phyloP scores from a whole-genome alignment of 2,113 vertebrate genomes.

The Monarcha castaneiventris region DNA sequence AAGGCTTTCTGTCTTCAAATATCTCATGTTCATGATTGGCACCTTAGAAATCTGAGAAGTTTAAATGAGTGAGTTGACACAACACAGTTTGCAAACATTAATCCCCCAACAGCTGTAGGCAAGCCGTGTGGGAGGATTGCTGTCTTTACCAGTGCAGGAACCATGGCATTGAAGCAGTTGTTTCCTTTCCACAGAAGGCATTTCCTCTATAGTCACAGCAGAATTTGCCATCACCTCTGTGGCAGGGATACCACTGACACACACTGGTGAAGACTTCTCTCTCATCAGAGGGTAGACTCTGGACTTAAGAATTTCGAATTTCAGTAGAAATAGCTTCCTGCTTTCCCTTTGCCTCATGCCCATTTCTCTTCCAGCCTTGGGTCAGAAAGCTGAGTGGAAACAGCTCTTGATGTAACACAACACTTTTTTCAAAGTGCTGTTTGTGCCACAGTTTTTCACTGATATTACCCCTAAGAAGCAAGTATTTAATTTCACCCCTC shows the following conservation, averaged over 20 bases:
- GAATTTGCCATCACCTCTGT: neutral
- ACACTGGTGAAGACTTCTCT: neutral
- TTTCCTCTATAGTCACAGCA: neutral
- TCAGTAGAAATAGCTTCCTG: neutral
- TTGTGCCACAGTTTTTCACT: neutral
- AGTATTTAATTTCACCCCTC: neutral
- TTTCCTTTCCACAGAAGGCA: neutral
- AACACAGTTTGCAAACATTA: neutral
- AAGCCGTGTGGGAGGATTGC: neutral
- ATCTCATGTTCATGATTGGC: constrained; percentile 10
- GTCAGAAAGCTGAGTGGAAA: neutral
- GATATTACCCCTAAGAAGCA: neutral
- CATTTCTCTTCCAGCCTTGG: neutral
- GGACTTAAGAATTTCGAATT: neutral
- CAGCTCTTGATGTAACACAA: neutral
- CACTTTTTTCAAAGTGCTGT: neutral
- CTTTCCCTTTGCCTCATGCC: neutral
- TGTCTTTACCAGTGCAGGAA: neutral
- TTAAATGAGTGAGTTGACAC: neutral
- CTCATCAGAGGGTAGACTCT: neutral
- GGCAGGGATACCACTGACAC: neutral
- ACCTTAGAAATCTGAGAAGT: constrained; percentile 11
- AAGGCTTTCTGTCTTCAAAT: neutral
- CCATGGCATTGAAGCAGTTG: neutral
- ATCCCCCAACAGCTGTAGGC: constrained; percentile 5